Conservation (phyloP, 2,888 invertebrate species). For the Cantharis nigra region DNA sequence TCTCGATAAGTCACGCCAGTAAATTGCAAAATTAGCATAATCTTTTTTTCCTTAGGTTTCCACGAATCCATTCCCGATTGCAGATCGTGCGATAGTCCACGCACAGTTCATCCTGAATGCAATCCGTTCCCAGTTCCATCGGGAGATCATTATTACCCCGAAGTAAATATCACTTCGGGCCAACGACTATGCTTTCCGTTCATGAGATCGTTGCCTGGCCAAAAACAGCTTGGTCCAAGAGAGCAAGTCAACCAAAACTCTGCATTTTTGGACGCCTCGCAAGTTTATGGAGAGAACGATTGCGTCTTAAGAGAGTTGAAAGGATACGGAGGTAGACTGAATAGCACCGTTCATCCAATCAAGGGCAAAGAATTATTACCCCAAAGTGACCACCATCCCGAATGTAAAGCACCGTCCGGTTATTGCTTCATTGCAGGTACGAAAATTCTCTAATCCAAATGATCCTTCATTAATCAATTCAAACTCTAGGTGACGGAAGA, state of each 20-base stretch:
- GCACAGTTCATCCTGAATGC: conserved; percentile 91
- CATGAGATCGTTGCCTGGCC: conserved; percentile 91
- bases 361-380: conserved; percentile 82
- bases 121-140: conserved; percentile 89
- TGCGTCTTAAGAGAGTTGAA: conserved; percentile 79
- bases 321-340: conserved; percentile 80
- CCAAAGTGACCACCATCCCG: conserved; percentile 76
- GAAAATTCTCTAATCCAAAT: not conserved
- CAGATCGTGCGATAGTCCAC: conserved; percentile 82
- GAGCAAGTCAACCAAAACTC: conserved; percentile 95
- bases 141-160: conserved; percentile 89
- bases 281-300: conserved; percentile 86
- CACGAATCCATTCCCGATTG: conserved; percentile 90
- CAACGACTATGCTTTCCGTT: conserved; percentile 89
- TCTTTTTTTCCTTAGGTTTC: conserved; percentile 62
- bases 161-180: conserved; percentile 82
- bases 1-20: not conserved
- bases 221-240: conserved; percentile 83
- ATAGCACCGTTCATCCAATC: conserved; percentile 75
- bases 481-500: conserved; percentile 73
- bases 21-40: not conserved
- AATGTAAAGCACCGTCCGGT: conserved; percentile 85
- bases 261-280: conserved; percentile 85
- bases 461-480: not conserved
- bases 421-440: conserved; percentile 85